Evolutionary conservation across 2,888 invertebrate species (phyloP).

Genomic region (Bruchidius siliquastri): DNA sequence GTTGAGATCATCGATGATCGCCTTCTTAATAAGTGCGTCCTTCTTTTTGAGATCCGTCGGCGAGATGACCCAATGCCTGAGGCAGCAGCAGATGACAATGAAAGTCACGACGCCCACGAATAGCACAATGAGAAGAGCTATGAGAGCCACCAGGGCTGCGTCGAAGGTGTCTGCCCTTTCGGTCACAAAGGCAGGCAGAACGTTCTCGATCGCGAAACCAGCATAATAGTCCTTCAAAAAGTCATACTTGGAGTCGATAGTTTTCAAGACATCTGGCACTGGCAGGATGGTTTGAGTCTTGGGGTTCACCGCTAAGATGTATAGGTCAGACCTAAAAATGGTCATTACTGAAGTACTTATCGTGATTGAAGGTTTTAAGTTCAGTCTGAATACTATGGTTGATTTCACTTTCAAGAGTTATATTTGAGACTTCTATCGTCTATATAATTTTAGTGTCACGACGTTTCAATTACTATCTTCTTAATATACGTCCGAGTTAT

Average conservation of each 20-base stretch:
- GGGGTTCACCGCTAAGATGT: constrained; percentile 76
- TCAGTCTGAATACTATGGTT: too few species aligned
- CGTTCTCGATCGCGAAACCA: constrained; percentile 70
- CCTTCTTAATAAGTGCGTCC: constrained; percentile 76
- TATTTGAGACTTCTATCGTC: too few species aligned
- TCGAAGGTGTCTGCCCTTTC: constrained; percentile 74
- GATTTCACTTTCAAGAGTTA: too few species aligned
- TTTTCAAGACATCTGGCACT: constrained; percentile 72
- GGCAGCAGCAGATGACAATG: constrained; percentile 80
- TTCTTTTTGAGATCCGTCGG: constrained; percentile 78
- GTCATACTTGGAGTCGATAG: constrained; percentile 81
- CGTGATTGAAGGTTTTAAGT: too few species aligned
- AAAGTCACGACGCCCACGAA: constrained; percentile 84
- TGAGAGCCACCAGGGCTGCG: constrained; percentile 78
- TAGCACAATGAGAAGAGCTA: constrained; percentile 78
- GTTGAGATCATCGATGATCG: constrained; percentile 79
- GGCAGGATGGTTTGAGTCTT: constrained; percentile 68
- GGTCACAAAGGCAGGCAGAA: constrained; percentile 63
- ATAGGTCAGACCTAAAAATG: constrained; percentile 72
- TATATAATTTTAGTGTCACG: too few species aligned
- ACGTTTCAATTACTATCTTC: too few species aligned
- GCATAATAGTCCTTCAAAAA: constrained; percentile 74
- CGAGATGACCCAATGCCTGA: constrained; percentile 81
- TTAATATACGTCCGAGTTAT: too few species aligned
- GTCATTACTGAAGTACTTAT: too few species aligned